Evolutionary conservation across 2,888 invertebrate species (phyloP).

Genomic region (Drosophila fulvimacula): DNA sequence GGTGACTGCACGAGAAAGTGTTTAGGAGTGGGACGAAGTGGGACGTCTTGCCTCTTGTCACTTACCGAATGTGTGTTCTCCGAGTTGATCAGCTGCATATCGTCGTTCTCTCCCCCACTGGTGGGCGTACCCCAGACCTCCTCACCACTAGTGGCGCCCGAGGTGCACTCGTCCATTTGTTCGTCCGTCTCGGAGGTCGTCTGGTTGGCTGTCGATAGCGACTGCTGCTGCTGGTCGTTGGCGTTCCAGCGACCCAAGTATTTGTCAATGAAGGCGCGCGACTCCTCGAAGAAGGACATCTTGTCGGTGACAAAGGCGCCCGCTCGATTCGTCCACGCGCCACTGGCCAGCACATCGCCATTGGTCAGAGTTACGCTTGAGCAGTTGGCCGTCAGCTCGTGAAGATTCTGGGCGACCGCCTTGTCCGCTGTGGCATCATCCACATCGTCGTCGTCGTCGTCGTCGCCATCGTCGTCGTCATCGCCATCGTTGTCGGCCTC

Average conservation of each 20-base stretch:
- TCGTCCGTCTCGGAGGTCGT: conserved; percentile 87
- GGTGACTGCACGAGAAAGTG: conserved; percentile 85
- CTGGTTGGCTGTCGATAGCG: conserved; percentile 27
- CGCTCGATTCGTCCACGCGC: conserved; percentile 90
- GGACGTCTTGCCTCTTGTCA: background rate
- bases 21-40: background rate
- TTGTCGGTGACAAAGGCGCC: conserved; percentile 93
- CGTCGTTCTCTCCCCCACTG: conserved; percentile 93
- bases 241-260: conserved; percentile 86
- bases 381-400: conserved; percentile 49
- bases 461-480: conserved; percentile 83
- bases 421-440: conserved; percentile 75
- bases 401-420: conserved; percentile 52
- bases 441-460: conserved; percentile 66
- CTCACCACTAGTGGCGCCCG: conserved; percentile 93
- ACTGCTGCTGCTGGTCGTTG: conserved; percentile 68
- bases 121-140: conserved; percentile 96
- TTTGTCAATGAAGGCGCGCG: conserved; percentile 85
- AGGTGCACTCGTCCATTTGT: conserved; percentile 89
- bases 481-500: conserved; percentile 83
- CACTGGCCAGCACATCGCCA: conserved; percentile 69
- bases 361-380: conserved; percentile 43
- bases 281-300: conserved; percentile 89
- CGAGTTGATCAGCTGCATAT: conserved; percentile 88
- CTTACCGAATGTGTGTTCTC: conserved; percentile 89